Conservation (phyloP, 1,140 invertebrate genomes). For the Venturia canescens region DNA sequence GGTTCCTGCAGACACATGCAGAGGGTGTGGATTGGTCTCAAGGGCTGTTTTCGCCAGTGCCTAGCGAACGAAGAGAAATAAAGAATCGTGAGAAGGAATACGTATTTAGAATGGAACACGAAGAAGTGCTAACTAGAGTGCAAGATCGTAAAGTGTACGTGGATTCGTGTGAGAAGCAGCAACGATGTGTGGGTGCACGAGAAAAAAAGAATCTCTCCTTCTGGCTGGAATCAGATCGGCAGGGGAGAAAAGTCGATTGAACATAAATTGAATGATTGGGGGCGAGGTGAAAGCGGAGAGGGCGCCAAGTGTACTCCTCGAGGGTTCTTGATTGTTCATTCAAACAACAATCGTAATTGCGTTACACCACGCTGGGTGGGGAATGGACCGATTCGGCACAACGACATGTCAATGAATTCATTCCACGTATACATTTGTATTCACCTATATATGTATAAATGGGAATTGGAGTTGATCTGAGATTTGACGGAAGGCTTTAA, state of each 20-base stretch:
- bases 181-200: constrained; percentile 26
- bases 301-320: constrained; percentile 61
- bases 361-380: constrained; percentile 70
- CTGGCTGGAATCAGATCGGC: neutral
- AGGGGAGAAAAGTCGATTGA: constrained; percentile 73
- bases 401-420: constrained; percentile 18
- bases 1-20: constrained; percentile 19
- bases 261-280: constrained; percentile 78
- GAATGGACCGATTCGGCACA: constrained; percentile 1
- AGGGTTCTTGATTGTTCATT: constrained; percentile 79
- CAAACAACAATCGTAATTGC: constrained; percentile 79
- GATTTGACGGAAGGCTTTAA: neutral
- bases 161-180: neutral
- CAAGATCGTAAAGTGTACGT: constrained; percentile 12
- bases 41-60: neutral
- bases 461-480: neutral
- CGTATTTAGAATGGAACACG: constrained; percentile 25
- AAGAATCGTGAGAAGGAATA: constrained; percentile 44
- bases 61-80: constrained; percentile 30
- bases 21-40: constrained; percentile 39
- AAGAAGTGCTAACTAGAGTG: constrained; percentile 44
- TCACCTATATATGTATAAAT: neutral
- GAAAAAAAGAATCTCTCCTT: constrained; percentile 18
- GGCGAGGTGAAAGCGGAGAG: constrained; percentile 36
- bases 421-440: neutral